Evolutionary conservation across 2,888 invertebrate genomes (phyloP), one percentile per base, ranked within the genome.

Genomic region (Acronicta aceris): DNA sequence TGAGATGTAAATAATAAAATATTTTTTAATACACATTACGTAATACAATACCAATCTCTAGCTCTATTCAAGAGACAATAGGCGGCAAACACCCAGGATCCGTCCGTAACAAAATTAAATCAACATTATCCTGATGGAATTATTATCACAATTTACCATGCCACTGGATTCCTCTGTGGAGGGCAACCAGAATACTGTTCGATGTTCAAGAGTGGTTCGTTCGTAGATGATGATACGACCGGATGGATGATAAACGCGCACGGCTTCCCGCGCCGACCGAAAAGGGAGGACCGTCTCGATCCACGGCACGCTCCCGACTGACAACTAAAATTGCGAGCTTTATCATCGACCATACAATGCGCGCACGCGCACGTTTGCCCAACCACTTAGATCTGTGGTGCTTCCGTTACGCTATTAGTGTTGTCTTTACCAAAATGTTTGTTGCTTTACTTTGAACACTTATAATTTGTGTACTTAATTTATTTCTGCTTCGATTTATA

Each of bases 61-160:
- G 81, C 76, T 81, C 74, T 76, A 85, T 71, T 71, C 73, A 71
- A 78, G 85, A 88, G 84, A 88, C 84, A 89, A 89, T 83, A 84
- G 84, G 84, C 87, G 86, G 82, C 81, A 74, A 80, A 79, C 83
- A 80, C 80, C 81, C 88, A 82, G 87, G 84, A 81, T 84, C 87
- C 86, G 81, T 82, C 79, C 81, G 77, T 77, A 76, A 78, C 77
- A 71, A 76, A 74, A 78, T 78, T 78, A 76, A 79, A 82, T 74
- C 56, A 79, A 74, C 78, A 78, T 79, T 82, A 85, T 88, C 88
- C 88, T 82, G 81, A 77, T 71, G 78, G 74, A 80, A 83, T 81
- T 81, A 78, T 71, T 69, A 81, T 85, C 92, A 92, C 92, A 85
- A 85, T 82, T 93, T 92, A 94, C 92, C 94, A 94, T 94, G 91